Base-by-base conservation (phyloP, 2,113 vertebrate genomes). In the Actenoides lindsayi region DNA sequence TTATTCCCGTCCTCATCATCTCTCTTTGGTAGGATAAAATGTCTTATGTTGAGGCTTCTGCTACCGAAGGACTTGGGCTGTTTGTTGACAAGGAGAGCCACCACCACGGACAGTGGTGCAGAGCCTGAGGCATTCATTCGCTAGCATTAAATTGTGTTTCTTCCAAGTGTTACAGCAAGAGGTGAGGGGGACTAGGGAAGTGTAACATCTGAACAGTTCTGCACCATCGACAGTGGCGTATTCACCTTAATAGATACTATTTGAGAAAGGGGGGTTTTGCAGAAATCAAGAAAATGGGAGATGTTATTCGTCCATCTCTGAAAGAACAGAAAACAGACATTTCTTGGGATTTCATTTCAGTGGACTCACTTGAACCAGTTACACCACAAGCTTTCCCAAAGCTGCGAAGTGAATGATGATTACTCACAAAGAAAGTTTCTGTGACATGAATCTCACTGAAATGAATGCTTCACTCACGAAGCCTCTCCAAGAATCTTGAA, bases 371-470 rank as follows among this genome's bases (percentile, higher is more conserved):
- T 91, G 89, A 92, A 94, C 76, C 73, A 51, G 76, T 89, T 89
- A 67, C 1, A 82, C 94, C 69, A 57, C 95, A 92, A 82, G 53
- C 15, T 87, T 87, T 92, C 51, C 39, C 64, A 75, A 64, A 92
- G 23, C 48, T 86, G 35, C 1, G 1, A 33, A 59, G 13, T 81
- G 37, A 75, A 42, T 57, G 35, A 23, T 25, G 53, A 65, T 96
- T 91, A 96, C 70, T 96, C 91, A 94, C 75, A 87, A 73, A 79
- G 91, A 87, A 91, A 94, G 84, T 90, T 87, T 42, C 89, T 82
- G 13, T 93, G 87, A 89, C 18, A 68, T 17, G 60, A 77, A 74
- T 87, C 59, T 94, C 50, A 24, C 63, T 41, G 28, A 89, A 90
- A 84, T 2, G 5, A 93, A 64, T 12, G 3, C 15, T 88, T 78